Conservation (phyloP, 2,113 vertebrate genomes). For the Callithrix jacchus region DNA sequence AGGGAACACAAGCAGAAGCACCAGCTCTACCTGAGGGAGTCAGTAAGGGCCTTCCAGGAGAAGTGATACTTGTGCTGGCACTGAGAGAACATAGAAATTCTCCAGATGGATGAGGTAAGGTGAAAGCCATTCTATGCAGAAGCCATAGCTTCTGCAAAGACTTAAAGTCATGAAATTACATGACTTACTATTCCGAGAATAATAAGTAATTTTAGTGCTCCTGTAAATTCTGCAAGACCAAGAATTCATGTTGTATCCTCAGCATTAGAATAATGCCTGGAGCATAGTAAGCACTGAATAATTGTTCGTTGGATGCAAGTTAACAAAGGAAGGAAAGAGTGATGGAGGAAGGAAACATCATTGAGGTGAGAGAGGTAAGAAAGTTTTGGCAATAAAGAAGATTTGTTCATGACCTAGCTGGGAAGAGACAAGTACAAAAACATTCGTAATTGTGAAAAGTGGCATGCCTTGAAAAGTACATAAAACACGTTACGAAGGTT, state of each 20-base stretch:
- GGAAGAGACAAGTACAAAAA: slow-evolving; percentile 16
- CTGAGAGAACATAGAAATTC: background rate
- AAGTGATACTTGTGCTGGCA: background rate
- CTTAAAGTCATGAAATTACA: background rate
- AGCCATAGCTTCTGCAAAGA: background rate
- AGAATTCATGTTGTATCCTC: background rate
- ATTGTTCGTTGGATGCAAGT: background rate
- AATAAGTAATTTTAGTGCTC: background rate
- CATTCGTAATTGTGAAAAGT: background rate
- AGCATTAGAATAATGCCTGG: background rate
- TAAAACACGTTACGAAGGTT: background rate
- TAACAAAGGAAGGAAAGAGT: background rate
- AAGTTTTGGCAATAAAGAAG: background rate
- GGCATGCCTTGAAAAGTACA: background rate
- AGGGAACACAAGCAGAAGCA: background rate
- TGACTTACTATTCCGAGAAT: background rate
- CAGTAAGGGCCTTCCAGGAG: background rate
- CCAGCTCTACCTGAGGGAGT: background rate
- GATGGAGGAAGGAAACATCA: background rate
- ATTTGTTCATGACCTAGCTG: background rate
- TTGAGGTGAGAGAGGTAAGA: background rate
- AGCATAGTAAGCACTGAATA: background rate
- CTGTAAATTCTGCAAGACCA: background rate
- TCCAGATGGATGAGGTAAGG: background rate
- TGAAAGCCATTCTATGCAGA: background rate